Base-by-base conservation (phyloP, 64 coral and sea anemone genomes). In the Trachythela sp. region DNA sequence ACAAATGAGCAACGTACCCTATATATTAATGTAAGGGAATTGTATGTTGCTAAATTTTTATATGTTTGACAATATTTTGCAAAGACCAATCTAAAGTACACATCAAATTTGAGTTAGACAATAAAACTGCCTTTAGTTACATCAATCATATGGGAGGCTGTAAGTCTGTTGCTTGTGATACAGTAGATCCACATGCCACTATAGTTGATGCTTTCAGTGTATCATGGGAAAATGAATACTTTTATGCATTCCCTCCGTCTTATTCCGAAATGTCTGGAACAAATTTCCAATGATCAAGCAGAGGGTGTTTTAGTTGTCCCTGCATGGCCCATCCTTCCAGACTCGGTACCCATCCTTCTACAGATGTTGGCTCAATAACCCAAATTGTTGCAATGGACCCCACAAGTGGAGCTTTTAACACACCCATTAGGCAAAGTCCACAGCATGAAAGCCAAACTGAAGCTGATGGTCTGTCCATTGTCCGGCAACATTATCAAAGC, bases 1-100 rank as follows among this genome's bases (percentile, higher is more conserved):
- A 92, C 71, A 45, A 32, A 71, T 40, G 26, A 92, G 24, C 91
- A 92, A 84, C 50, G 51, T 54, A 67, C 85, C 77, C 90, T 87
- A 36, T 85, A 92, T 88, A 85, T 88, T 64, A 88, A 92, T 88
- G 77, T 92, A 88, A 89, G 91, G 45, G 91, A 92, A 50, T 48
- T 92, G 8, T 92, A 92, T 92, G 91, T 92, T 32, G 86, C n/a
- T n/a, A n/a, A n/a, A n/a, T 92, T 2, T 88, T 48, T 85, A 92
- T 92, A 54, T 92, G 48, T 29, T 87, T 92, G 41, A 48, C 51
- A 58, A 88, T 60, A 43, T 92, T 92, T 59, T 92, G 68, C 32
- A 83, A 83, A 29, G 31, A 42, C 11, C 75, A 88, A 49, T 30
- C 40, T 84, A 36, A 88, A 40, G 37, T 36, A 36, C 91, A 92